Evolutionary conservation across 2,797 vertebrate genomes (phyloP), one percentile per base, ranked within the genome.

Genomic region (Mastacembelus armatus): DNA sequence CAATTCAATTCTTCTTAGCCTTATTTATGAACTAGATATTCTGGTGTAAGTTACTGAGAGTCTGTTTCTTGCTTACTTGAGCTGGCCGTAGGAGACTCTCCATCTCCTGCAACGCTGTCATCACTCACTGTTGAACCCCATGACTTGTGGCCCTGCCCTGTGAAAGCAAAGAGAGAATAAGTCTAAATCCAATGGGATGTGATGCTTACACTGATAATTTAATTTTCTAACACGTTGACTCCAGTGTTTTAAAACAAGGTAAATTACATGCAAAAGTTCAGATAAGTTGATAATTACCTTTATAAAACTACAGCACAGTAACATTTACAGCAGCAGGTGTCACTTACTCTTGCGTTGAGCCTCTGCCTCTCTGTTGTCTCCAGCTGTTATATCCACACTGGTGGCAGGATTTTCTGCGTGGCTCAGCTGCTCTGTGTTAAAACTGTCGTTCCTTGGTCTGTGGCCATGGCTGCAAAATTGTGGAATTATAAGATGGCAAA

Each of bases 71-170:
- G 29, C 70, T 78, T 67, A 98, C 96, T 92, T 80, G 95, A 24
- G 51, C 70, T 92, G 35, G 83, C 83, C 12, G 83, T 74, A 1
- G 91, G 87, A 27, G 95, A 92, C 26, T 96, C 96, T 57, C 88
- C 78, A 2, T 93, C 92, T 48, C 85, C 92, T 10, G 75, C 92
- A 0, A 94, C 83, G 15, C 93, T 93, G 45, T 95, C 95, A 5
- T 98, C 96, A 0, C 93, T 86, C 1, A 94, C 58, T 0, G 95
- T 89, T 1, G 91, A 95, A 0, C 97, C 95, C 97, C 97, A 98
- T 0, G 96, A 98, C 77, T 98, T 99, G 80, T 98, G 96, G 54
- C 95, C 94, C 29, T 92, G 94, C n/a, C 93, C 97, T 99, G 85
- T 49, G 60, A 43, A 12, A n/a, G 51, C 7, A 19, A 32, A 22